These are phyloP conservation scores for Acipenser oxyrinchus DNA, from an alignment of 2,797 vertebrate species.

Conservation along the genomic window DNA sequence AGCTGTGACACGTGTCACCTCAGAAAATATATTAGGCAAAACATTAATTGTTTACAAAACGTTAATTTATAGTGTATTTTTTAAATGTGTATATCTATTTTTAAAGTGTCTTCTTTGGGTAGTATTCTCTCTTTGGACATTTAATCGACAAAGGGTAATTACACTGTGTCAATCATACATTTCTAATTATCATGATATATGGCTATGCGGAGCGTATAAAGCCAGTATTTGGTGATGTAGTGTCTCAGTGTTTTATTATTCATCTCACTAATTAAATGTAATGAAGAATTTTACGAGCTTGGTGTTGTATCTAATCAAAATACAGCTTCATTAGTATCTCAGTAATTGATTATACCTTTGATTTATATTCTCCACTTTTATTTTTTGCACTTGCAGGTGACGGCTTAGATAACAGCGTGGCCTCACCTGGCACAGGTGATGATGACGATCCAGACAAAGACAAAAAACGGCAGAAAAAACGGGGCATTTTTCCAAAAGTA, in stretches of 20 bases:
- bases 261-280: conserved; percentile 43
- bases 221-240: conserved; percentile 57
- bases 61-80: conserved; percentile 47
- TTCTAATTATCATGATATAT: conserved; percentile 67
- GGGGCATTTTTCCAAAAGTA: conserved; percentile 80
- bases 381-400: conserved; percentile 58
- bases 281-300: conserved; percentile 40
- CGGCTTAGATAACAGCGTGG: conserved; percentile 86
- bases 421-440: conserved; percentile 87
- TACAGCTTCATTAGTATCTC: conserved; percentile 15
- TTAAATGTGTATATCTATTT: conserved; percentile 37
- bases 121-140: conserved; percentile 51
- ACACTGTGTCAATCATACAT: conserved; percentile 52
- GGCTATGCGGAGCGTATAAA: conserved; percentile 51
- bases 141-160: conserved; percentile 61
- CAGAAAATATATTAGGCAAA: conserved; percentile 48
- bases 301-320: conserved; percentile 37
- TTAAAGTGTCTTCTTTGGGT: conserved; percentile 48
- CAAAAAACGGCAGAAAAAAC: conserved; percentile 93
- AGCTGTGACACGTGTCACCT: conserved; percentile 60
- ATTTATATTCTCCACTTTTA: conserved; percentile 10
- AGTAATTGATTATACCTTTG: conserved; percentile 24
- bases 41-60: conserved; percentile 51
- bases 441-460: conserved; percentile 89
- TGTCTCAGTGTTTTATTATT: conserved; percentile 56